Base-by-base conservation (phyloP, 2,113 vertebrate species). In the Percina caprodes region DNA sequence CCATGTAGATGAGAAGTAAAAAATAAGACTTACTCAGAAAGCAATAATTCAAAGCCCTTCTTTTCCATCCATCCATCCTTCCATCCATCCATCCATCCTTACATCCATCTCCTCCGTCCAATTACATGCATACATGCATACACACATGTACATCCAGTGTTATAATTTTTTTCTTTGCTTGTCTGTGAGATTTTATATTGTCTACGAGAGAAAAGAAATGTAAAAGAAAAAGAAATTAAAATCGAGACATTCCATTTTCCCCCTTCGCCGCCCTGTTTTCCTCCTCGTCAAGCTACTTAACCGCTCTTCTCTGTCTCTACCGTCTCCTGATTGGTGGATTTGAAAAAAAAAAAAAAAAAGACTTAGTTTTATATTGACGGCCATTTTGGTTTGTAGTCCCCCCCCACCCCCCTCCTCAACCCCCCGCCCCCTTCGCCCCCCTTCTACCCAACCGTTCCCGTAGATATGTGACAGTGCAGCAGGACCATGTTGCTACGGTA, bases 121-220 rank as follows among this genome's bases (percentile, higher is more conserved):
- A 62, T 39, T 35, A 71, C 85, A 80, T 87, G 35, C 51, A 55
- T 54, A 39, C 66, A 51, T 33, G 21, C 65, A 16, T 26, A 24
- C 75, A 66, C n/a, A 82, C 84, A 84, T 87, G 86, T 67, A 74
- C 80, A 84, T 84, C 66, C 75, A 74, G 77, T 91, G 68, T 68
- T 82, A 83, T 55, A 78, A 66, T 84, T 85, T 66, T 66, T 87
- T 93, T 88, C 90, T 94, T 91, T 94, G 91, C 94, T 93, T 94
- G 93, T 95, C 90, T 92, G 94, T 95, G 89, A 94, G 85, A 94
- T 95, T 95, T 94, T 95, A 92, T 94, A 94, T 94, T 87, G 91
- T 95, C 92, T 90, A 90, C 68, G 63, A 89, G 80, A 92, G 78
- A 88, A 88, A 87, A 93, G 82, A 82, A 89, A 78, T 84, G 83